phyloP scores from a whole-genome alignment of 2,797 vertebrate species.

The Menidia menidia region DNA sequence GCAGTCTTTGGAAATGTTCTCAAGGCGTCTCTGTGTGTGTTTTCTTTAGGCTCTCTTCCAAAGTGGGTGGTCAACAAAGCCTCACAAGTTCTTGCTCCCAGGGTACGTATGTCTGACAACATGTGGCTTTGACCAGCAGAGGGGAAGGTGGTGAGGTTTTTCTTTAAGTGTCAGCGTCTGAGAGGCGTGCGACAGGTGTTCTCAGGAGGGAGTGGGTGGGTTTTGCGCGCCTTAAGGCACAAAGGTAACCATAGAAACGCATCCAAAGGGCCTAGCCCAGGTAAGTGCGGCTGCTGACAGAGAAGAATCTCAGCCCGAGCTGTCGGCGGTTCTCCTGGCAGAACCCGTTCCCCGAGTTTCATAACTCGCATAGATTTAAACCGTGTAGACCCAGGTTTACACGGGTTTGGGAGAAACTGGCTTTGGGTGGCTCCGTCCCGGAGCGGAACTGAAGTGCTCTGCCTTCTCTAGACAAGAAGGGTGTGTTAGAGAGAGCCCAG shows the following conservation, averaged over 20 bases:
- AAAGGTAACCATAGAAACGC: slow-evolving; percentile 77
- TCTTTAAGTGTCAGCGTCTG: background rate
- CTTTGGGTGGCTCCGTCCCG: background rate
- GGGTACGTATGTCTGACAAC: slow-evolving; percentile 63
- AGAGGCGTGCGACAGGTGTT: slow-evolving; percentile 11
- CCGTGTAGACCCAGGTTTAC: slow-evolving; percentile 40
- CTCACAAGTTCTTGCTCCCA: slow-evolving; percentile 82
- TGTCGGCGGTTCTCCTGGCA: slow-evolving; percentile 32
- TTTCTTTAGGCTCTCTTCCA: slow-evolving; percentile 83
- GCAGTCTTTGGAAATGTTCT: background rate
- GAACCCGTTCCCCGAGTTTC: slow-evolving; percentile 81
- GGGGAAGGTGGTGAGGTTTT: background rate
- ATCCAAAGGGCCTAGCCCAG: slow-evolving; percentile 45
- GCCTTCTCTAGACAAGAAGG: background rate
- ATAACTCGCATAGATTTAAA: slow-evolving; percentile 37
- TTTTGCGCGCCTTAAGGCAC: slow-evolving; percentile 67
- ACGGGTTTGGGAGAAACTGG: slow-evolving; percentile 15
- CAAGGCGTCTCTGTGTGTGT: background rate
- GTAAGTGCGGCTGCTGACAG: slow-evolving; percentile 62
- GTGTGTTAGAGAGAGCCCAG: too few species aligned
- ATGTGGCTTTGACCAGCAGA: slow-evolving; percentile 6
- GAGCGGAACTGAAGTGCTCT: background rate
- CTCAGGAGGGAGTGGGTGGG: slow-evolving; percentile 9
- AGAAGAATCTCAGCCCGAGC: slow-evolving; percentile 47
- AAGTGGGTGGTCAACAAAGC: slow-evolving; percentile 88